phyloP scores from a whole-genome alignment of 2,797 vertebrate species.

The Oceanodroma leucorhoa region DNA sequence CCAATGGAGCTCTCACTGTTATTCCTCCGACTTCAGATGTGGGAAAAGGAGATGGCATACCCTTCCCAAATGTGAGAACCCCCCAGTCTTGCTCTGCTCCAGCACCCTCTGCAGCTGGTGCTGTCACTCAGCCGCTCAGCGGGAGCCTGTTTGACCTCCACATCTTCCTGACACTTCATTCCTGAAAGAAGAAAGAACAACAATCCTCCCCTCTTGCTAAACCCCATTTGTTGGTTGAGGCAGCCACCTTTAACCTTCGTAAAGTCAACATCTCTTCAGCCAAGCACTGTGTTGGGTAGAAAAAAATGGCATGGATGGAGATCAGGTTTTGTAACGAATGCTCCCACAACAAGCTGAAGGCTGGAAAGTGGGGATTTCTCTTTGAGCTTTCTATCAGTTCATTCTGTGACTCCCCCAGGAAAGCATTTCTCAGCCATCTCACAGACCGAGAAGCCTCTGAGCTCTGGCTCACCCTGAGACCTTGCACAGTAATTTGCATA shows the following conservation, averaged over 20 bases:
- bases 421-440: background rate
- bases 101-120: conserved; percentile 68
- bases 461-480: background rate
- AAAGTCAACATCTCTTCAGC: conserved; percentile 46
- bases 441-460: background rate
- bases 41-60: background rate
- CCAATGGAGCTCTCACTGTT: background rate
- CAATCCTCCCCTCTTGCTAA: background rate
- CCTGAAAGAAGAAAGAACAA: conserved; percentile 64
- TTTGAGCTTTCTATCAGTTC: background rate
- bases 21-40: background rate
- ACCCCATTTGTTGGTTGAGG: conserved; percentile 70
- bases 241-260: conserved; percentile 69
- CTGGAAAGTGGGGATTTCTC: background rate
- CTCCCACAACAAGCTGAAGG: background rate
- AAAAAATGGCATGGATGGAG: background rate
- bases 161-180: conserved; percentile 70
- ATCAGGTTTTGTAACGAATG: background rate
- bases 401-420: background rate
- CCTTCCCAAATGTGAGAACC: conserved; percentile 14
- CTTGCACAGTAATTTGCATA: background rate
- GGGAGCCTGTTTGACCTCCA: conserved; percentile 46
- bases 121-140: conserved; percentile 60
- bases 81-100: background rate
- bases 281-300: background rate